Percentiles rank a stretch among this genome's conserved stretches.
These are phyloP conservation scores for Ophiothrix spiculata DNA, from an alignment of 35 echinoderm and acorn worm species.

Conservation along the genomic window DNA sequence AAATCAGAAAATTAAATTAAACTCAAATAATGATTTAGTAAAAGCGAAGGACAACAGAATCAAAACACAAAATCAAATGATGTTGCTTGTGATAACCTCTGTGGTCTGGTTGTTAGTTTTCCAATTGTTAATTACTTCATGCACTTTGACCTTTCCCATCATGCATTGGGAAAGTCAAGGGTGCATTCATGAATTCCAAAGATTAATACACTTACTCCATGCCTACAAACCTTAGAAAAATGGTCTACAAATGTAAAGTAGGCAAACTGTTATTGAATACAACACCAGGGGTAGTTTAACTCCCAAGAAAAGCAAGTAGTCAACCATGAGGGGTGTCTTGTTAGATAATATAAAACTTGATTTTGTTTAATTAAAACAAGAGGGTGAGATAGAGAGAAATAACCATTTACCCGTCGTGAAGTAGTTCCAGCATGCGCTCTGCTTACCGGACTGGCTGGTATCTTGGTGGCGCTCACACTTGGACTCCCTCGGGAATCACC, in stretches of 20 bases:
- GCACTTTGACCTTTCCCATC: slow-evolving; percentile 10
- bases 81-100: not conserved
- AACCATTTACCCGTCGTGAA: slow-evolving; percentile 14
- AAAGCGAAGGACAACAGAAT: not conserved
- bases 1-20: too few relatives aligned
- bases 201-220: not conserved
- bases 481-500: slow-evolving; percentile 60
- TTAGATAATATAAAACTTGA: not conserved
- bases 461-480: slow-evolving; percentile 24
- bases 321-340: not conserved
- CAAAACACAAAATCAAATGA: not conserved
- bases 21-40: too few relatives aligned
- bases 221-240: not conserved
- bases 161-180: not conserved
- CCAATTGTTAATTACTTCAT: not conserved
- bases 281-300: not conserved
- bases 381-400: slow-evolving; percentile 15
- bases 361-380: not conserved
- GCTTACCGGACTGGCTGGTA: slow-evolving; percentile 32
- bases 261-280: not conserved
- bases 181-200: not conserved
- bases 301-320: not conserved
- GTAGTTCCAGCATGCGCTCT: slow-evolving; percentile 15
- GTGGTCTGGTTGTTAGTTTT: not conserved
- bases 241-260: not conserved